phyloP scores from a whole-genome alignment of 2,888 invertebrate genomes.

The Lithosia quadra region DNA sequence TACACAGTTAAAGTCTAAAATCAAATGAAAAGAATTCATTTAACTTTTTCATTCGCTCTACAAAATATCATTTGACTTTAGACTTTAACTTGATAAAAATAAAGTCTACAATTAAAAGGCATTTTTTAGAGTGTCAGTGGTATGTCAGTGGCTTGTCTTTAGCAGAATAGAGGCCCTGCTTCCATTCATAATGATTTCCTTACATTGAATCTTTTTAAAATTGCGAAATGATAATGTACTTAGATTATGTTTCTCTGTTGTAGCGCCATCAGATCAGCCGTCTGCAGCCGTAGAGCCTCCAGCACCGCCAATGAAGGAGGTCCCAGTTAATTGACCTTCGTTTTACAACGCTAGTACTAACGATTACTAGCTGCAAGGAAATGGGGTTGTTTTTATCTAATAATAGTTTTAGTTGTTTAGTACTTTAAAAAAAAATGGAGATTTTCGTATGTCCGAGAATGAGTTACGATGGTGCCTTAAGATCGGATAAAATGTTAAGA shows the following conservation, averaged over 20 bases:
- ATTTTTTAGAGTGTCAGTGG: too few species aligned
- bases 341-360: constrained; percentile 35
- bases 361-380: not conserved
- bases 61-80: too few species aligned
- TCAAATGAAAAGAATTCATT: too few species aligned
- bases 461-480: not conserved
- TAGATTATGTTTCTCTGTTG: constrained; percentile 5
- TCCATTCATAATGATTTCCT: too few species aligned
- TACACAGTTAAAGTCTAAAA: too few species aligned
- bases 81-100: too few species aligned
- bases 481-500: not conserved
- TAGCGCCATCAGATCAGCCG: not conserved
- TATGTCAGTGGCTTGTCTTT: too few species aligned
- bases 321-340: constrained; percentile 66
- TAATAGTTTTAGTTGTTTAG: not conserved
- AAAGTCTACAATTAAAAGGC: too few species aligned
- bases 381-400: not conserved
- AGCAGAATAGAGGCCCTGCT: too few species aligned
- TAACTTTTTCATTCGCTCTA: too few species aligned
- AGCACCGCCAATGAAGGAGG: constrained; percentile 55
- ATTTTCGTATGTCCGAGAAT: not conserved
- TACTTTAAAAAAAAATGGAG: too few species aligned
- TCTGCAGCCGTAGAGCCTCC: constrained; percentile 41
- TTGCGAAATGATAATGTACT: not conserved
- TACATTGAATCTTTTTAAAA: too few species aligned